Base-by-base conservation (phyloP, 2,797 vertebrate genomes). In the Macropodus opercularis region DNA sequence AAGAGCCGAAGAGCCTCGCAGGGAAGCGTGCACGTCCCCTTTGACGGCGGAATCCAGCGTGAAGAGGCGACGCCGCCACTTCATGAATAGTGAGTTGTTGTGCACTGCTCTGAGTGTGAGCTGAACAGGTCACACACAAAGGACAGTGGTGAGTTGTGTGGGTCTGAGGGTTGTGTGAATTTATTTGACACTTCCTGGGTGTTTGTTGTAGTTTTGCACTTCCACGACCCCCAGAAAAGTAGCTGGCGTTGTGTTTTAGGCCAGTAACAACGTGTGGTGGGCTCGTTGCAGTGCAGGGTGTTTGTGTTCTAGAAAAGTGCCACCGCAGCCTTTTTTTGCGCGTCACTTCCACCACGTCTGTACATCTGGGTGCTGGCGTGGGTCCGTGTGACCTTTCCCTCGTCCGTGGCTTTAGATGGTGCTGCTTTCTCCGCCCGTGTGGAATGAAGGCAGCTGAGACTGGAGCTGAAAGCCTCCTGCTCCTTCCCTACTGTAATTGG, bases 401-500 rank as follows among this genome's bases (percentile, higher is more conserved):
- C 31, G 51, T 51, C 21, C 26, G 5, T 46, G 52, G 24, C 34
- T 34, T 42, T 11, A 43, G 51, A 40, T 48, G 46, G 17, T 39
- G 38, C 29, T 61, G 35, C 43, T 39, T 68, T 74, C 41, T 53
- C 7, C 22, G 21, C 71, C 63, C 59, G 54, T 72, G 53, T 65
- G 50, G 72, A 73, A 55, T 59, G 60, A 60, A 63, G 32, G 6
- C 39, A 42, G 19, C 14, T 4, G 21, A 54, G 41, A 29, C 32
- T 50, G 12, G 8, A 57, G 57, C 63, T 57, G 19, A 32, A 26
- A 69, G 53, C 5, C 0, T 36, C 77, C 69, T 67, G 50, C 70
- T 70, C 31, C 51, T 79, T 75, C 55, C 36, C 55, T 43, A 63
- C 70, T 84, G 75, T 88, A 89, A 90, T 87, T 82, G 77, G 69